Percentiles rank a stretch among this genome's conserved stretches.
Conservation (phyloP, 2,113 vertebrate genomes). For the Tachysurus vachellii region DNA sequence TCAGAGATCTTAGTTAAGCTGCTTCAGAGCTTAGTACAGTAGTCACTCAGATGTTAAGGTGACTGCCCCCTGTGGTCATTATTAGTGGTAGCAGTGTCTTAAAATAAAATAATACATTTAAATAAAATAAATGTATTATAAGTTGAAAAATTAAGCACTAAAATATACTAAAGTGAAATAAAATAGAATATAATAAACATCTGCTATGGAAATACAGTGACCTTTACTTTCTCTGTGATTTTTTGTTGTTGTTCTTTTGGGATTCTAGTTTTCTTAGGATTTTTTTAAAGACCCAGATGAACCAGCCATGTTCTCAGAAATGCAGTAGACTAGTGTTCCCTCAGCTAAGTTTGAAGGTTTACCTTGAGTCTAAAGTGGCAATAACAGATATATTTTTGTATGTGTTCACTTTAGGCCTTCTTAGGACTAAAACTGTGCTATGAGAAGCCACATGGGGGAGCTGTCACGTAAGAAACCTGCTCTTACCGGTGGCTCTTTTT, state of each 20-base stretch:
- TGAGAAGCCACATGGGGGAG: neutral
- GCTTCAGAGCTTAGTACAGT: neutral
- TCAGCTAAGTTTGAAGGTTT: no score
- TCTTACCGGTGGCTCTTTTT: conserved; percentile 43
- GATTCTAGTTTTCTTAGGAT: neutral
- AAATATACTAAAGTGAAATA: no score
- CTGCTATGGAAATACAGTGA: neutral
- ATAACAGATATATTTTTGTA: neutral
- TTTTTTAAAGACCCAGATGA: neutral
- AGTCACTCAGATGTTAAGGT: neutral
- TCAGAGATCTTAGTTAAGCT: neutral
- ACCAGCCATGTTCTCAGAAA: neutral
- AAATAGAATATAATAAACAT: neutral
- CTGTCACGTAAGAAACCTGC: neutral
- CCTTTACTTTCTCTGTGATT: neutral
- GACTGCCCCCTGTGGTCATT: neutral
- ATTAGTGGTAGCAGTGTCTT: neutral
- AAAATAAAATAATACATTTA: neutral
- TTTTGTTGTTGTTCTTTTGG: neutral
- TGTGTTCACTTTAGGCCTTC: neutral
- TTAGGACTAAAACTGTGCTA: neutral
- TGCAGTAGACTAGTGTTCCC: neutral
- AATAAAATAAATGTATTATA: no score
- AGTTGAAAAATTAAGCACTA: no score
- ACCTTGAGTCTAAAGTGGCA: no score